A percentile compares a stretch with the other conserved stretches of the same genome.
These are phyloP conservation scores for Intellagama lesueurii DNA, from an alignment of 2,797 vertebrate genomes.

Conservation along the genomic window DNA sequence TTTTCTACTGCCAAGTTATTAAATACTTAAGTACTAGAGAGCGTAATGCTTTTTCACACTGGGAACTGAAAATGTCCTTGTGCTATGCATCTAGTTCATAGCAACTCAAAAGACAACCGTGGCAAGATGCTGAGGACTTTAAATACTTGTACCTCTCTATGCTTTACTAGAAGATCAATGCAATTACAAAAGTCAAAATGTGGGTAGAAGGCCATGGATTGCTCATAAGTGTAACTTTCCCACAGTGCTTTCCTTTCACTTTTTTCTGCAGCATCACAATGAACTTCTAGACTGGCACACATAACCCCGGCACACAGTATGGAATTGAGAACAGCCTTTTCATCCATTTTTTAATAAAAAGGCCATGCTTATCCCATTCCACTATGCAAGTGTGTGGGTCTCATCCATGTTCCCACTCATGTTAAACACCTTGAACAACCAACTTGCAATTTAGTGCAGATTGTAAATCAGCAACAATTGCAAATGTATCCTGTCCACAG, in stretches of 20 bases:
- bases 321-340: neutral
- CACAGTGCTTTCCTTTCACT: neutral
- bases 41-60: neutral
- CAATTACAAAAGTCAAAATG: neutral
- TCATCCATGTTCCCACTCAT: neutral
- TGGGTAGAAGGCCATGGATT: neutral
- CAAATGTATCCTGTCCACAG: neutral
- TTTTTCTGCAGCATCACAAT: neutral
- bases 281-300: neutral
- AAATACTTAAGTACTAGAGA: neutral
- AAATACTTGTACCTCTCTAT: neutral
- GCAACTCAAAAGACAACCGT: neutral
- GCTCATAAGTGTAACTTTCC: neutral
- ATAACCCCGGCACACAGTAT: neutral
- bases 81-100: neutral
- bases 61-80: neutral
- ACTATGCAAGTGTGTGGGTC: neutral
- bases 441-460: neutral
- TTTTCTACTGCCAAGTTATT: slow-evolving; percentile 6
- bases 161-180: neutral
- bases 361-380: neutral
- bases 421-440: neutral
- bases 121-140: neutral
- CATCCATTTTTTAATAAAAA: neutral
- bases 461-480: neutral